Evolutionary conservation across 2,888 invertebrate species (phyloP), one percentile per base, ranked within the genome.

Genomic region (Pristionchus entomophagus): DNA sequence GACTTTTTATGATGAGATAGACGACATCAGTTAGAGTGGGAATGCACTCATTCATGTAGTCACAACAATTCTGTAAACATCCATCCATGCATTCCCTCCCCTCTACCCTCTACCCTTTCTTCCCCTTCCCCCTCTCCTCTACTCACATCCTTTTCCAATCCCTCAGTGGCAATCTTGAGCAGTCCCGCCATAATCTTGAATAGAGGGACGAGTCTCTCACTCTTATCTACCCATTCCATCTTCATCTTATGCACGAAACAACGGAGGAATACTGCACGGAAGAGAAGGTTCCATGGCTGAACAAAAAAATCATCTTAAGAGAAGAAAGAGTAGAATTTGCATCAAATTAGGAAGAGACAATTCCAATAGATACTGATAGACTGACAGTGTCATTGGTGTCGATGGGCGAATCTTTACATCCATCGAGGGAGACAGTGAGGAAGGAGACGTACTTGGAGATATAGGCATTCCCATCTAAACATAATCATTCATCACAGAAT

Each of bases 21-120:
- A 69, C 41, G 22, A 38, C 41, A 14, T 69, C 69, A 35, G 69
- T 69, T 2, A 69, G 38, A 22, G 32, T 38, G n/a, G 69, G 38
- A 35, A 69, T 38, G 19, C 69, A 69, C 38, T 69, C 69, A 69
- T 69, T 69, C 69, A 69, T n/a, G 38, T 69, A 41, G 32, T 69
- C 69, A 69, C 69, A 69, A 22, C 38, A 22, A 4, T 2, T 65
- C 65, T 65, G 65, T 19, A 65, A 65, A 2, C 5, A 65, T 65
- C 26, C 14, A 19, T 32, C 32, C 29, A 1, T 65, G 6, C 29
- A n/a, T n/a, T n/a, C n/a, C n/a, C n/a, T n/a, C n/a, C n/a, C n/a
- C n/a, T n/a, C n/a, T n/a, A 22, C 22, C 56, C 56, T 22, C 56
- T 17, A 17, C 5, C n/a, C 56, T 56, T 22, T 5, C 19, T 56